phyloP scores from a whole-genome alignment of 2,113 vertebrate species.

The Cepphus grylle region DNA sequence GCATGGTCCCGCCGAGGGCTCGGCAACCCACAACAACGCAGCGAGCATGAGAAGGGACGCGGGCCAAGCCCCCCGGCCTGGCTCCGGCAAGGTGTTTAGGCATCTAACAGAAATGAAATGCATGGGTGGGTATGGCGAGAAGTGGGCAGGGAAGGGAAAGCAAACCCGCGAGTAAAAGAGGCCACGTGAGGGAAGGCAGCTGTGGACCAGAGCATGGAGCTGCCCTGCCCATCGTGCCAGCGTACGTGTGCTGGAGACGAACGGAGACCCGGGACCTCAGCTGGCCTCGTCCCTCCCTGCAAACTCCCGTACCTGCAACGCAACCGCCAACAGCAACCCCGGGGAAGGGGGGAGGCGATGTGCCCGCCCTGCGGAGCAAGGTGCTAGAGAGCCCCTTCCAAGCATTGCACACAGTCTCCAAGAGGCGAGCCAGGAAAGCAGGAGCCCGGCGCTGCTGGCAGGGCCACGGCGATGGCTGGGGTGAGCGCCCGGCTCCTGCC shows the following conservation, averaged over 20 bases:
- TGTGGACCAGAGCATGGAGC: not conserved
- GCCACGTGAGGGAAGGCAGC: not conserved
- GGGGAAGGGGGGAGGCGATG: not conserved
- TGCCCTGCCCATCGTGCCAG: not conserved
- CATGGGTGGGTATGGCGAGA: not conserved
- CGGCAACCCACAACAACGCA: not conserved
- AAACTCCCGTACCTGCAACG: not conserved
- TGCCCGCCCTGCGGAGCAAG: not conserved
- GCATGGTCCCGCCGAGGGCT: rapidly evolving
- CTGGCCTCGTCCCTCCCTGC: not conserved
- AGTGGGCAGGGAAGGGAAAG: not conserved
- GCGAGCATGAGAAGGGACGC: not conserved
- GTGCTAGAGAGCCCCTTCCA: not conserved
- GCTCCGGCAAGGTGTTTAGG: not conserved
- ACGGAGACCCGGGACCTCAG: not conserved
- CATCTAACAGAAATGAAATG: rapidly evolving
- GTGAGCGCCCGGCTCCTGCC: conserved; percentile 31
- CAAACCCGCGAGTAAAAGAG: not conserved
- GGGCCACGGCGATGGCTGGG: not conserved
- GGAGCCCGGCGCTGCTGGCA: conserved; percentile 35
- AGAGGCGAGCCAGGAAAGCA: conserved; percentile 51
- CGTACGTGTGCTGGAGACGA: not conserved
- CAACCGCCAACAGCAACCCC: not conserved
- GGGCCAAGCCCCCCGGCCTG: not conserved
- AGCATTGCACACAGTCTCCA: conserved; percentile 9